These are phyloP conservation scores for Puma concolor DNA, from an alignment of 2,113 vertebrate genomes.

Conservation along the genomic window DNA sequence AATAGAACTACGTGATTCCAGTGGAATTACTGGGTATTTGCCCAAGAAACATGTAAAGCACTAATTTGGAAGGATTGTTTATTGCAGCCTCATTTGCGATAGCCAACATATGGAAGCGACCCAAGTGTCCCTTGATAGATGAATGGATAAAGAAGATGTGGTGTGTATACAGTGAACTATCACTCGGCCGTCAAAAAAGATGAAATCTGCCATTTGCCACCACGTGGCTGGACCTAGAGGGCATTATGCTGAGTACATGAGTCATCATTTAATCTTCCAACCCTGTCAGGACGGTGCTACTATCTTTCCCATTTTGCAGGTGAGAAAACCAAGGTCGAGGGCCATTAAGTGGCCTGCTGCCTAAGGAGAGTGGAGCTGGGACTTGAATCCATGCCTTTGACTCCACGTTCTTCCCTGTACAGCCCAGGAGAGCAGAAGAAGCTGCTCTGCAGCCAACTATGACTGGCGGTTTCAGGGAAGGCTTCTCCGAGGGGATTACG, in stretches of 20 bases:
- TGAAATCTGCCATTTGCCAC: neutral
- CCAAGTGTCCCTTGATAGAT: neutral
- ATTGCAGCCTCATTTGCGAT: neutral
- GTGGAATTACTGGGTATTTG: neutral
- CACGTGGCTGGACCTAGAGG: neutral
- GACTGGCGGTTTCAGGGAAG: neutral
- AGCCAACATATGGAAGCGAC: neutral
- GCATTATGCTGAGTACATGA: neutral
- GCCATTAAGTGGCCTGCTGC: neutral
- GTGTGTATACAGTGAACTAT: neutral
- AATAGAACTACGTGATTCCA: neutral
- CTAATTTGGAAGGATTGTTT: neutral
- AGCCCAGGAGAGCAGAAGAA: neutral
- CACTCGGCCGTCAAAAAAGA: neutral
- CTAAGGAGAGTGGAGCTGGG: neutral
- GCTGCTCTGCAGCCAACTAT: neutral
- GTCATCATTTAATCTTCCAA: neutral
- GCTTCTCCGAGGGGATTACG: neutral
- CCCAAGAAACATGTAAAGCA: neutral
- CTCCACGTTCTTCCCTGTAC: neutral
- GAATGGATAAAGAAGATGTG: neutral
- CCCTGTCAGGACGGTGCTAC: neutral
- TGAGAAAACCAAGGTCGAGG: neutral
- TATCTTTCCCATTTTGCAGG: neutral
- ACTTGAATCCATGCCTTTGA: neutral